Base-by-base conservation (phyloP, 2,797 vertebrate genomes). In the Oryzias sinensis region DNA sequence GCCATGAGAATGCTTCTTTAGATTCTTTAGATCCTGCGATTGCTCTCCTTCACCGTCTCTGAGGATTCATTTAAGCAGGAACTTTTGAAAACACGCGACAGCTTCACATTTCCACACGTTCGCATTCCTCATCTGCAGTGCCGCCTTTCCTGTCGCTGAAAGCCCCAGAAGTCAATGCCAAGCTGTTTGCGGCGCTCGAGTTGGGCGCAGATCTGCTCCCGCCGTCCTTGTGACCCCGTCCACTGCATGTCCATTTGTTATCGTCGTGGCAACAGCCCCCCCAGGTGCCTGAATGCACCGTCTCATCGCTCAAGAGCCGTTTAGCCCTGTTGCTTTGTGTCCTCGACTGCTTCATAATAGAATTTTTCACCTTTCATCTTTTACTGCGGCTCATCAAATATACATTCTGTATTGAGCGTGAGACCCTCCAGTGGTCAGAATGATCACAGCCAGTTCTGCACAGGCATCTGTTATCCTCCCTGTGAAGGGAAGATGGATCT, bases 381-480 rank as follows among this genome's bases (percentile, higher is more conserved):
- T 56, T 54, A 42, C 20, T 5, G 40, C 14, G 1, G 43, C 79
- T 82, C 76, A 77, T 80, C 67, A 73, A 77, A 83, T 53, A 80
- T 71, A 66, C 74, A 78, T 81, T 68, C 37, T 24, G 24, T 55
- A 29, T 54, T 33, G 65, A 46, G 58, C 5, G 37, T 53, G 76
- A 69, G 68, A 29, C 52, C 50, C 45, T 68, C 25, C 51, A 50
- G 56, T 42, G 48, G 67, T 68, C 3, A 29, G 20, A 53, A 29
- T 25, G 59, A 53, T 67, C 53, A 33, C n/a, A 41, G 17, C 25
- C 37, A 8, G 43, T 59, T 47, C 53, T 29, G 49, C 54, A 29
- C 16, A 1, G 33, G 56, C 58, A 45, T 44, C 49, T 46, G 49
- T 56, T 62, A 59, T 53, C 65, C 64, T 74, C 42, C 60, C 29